Conservation (phyloP, 2,888 invertebrate genomes). For the Agriopis aurantiaria region DNA sequence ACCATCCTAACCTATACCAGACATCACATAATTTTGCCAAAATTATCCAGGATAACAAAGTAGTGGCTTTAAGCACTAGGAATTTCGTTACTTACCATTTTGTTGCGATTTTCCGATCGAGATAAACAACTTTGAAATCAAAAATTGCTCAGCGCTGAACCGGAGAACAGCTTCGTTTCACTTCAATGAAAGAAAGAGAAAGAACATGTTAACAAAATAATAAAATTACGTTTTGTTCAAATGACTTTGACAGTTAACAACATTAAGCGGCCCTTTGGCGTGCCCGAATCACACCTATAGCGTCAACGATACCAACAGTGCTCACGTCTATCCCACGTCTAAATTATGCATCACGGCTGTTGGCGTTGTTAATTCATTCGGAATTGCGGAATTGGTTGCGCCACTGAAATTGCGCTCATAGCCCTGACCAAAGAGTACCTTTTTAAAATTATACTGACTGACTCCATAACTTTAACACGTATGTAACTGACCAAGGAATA, state of each 20-base stretch:
- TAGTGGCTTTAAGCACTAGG: not conserved
- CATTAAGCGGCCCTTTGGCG: not conserved
- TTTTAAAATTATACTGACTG: too few species aligned
- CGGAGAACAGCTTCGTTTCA: slow-evolving; percentile 84
- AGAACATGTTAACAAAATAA: slow-evolving; percentile 11
- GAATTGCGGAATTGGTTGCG: too few species aligned
- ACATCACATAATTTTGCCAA: not conserved
- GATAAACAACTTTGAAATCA: slow-evolving; percentile 90
- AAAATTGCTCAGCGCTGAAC: slow-evolving; percentile 97
- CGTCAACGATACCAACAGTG: too few species aligned
- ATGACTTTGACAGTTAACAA: not conserved
- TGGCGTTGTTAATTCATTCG: too few species aligned
- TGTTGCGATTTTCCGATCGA: slow-evolving; percentile 91
- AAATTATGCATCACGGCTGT: too few species aligned
- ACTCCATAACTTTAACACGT: too few species aligned
- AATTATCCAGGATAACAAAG: not conserved
- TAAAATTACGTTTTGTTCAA: not conserved
- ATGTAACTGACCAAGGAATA: too few species aligned
- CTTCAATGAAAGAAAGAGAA: slow-evolving; percentile 65
- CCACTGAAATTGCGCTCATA: too few species aligned
- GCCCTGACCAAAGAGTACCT: too few species aligned
- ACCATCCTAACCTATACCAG: slow-evolving; percentile 64
- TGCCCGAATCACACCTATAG: too few species aligned
- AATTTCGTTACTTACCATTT: slow-evolving; percentile 84
- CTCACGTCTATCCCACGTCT: too few species aligned